Base-by-base conservation (phyloP, 2,113 vertebrate genomes). In the Guaruba guarouba region DNA sequence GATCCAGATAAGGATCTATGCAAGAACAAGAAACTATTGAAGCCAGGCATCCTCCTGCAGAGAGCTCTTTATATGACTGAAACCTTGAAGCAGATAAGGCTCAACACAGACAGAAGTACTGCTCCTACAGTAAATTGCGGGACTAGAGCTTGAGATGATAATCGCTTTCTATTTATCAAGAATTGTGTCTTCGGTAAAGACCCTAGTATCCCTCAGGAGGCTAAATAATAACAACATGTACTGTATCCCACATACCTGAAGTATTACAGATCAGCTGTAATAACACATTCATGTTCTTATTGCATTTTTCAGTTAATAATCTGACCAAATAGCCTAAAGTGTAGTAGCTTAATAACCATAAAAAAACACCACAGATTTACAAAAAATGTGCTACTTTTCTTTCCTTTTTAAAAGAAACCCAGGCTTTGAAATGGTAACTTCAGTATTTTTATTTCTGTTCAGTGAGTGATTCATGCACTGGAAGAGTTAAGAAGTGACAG, bases 321-420 rank as follows among this genome's bases (percentile, higher is more conserved):
- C 18, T 84, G 84, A 83, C 86, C 86, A 97, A 95, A 96, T 82
- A 97, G 82, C 87, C 85, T 82, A 48, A 73, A 87, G 69, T 63
- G 7, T 62, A 70, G 88, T 93, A 91, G 74, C 24, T 94, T 82
- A 92, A 91, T 87, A 94, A 92, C 43, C n/a, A 90, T 91, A 90
- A 94, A 87, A 82, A 31, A 8, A 2, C 23, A 27, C 39, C 43
- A 71, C 41, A 78, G 31, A 86, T 83, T 96, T 88, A 93, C 31
- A 95, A 78, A 93, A 93, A 90, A 69, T 8, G 22, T 76, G 70
- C 13, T 83, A 37, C 11, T 79, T 92, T 86, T 61, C 15, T 92
- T 76, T 70, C 57, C 20, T 66, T 75, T 82, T 82, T 25, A 54
- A 85, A 93, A 95, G 70, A 86, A 86, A 85, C 5, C 17, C 24